Conservation (phyloP, 2,113 vertebrate species). For the Tiliqua scincoides region DNA sequence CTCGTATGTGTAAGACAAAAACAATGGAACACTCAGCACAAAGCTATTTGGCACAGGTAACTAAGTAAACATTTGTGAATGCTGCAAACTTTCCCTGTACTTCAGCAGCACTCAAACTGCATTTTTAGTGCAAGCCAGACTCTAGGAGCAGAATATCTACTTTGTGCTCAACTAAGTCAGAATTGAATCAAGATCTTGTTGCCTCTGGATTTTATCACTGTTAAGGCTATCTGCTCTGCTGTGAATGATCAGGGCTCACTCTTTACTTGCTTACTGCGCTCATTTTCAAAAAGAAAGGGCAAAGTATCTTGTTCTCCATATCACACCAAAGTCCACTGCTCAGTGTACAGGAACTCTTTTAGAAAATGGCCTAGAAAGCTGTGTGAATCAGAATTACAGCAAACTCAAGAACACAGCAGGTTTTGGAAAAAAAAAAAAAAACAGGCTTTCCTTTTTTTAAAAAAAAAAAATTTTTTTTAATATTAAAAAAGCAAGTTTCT, state of each 20-base stretch:
- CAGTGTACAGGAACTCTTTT: not conserved
- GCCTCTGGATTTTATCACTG: not conserved
- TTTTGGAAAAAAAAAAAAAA: not conserved
- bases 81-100: slow-evolving; percentile 70
- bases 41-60: slow-evolving; percentile 74
- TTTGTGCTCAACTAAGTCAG: slow-evolving; percentile 26
- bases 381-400: not conserved
- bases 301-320: slow-evolving; percentile 10
- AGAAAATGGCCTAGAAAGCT: not conserved
- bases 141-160: slow-evolving; percentile 49
- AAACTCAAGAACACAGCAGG: not conserved
- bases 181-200: slow-evolving; percentile 8
- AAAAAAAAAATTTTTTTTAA: not conserved
- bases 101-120: slow-evolving; percentile 59
- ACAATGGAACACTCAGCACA: slow-evolving; percentile 68
- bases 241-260: not conserved
- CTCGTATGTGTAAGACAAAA: slow-evolving; percentile 62
- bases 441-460: not conserved
- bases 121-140: slow-evolving; percentile 45
- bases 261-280: slow-evolving; percentile 28
- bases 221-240: not conserved
- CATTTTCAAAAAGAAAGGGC: slow-evolving; percentile 20
- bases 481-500: too few relatives aligned
- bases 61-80: slow-evolving; percentile 76
- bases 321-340: slow-evolving; percentile 4